Evolutionary conservation across 2,888 invertebrate genomes (phyloP).

Genomic region (Epiblema foenella): DNA sequence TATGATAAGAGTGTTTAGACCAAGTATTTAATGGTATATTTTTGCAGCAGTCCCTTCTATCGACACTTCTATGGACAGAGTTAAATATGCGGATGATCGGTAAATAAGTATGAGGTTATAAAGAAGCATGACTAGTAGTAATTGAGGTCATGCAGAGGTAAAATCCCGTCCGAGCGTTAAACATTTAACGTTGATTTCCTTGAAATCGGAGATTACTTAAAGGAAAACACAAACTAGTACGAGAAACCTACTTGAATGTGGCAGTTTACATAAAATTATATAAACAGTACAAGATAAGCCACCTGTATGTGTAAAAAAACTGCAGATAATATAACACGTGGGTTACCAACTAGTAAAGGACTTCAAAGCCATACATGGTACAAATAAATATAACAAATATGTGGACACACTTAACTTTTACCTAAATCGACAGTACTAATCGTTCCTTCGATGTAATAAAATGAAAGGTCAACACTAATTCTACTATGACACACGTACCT

Average conservation of each 20-base stretch:
- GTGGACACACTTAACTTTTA: neutral
- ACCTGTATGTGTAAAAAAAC: neutral
- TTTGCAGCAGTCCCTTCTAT: neutral
- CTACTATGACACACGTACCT: too few relatives aligned
- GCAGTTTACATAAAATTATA: slow-evolving; percentile 10
- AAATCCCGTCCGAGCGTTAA: neutral
- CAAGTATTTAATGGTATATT: neutral
- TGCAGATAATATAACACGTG: neutral
- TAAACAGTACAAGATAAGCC: neutral
- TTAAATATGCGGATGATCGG: too few relatives aligned
- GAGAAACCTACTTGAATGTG: slow-evolving; percentile 1
- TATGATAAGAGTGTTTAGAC: too few relatives aligned
- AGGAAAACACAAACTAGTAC: slow-evolving; percentile 25
- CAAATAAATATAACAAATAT: too few relatives aligned
- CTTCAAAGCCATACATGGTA: neutral
- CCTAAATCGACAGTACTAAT: neutral
- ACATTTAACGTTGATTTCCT: slow-evolving; percentile 25
- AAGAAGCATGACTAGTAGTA: neutral
- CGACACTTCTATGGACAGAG: too few relatives aligned
- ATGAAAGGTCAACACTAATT: too few relatives aligned
- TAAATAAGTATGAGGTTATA: neutral
- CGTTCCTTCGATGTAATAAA: neutral
- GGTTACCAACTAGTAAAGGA: neutral
- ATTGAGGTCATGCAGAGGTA: neutral
- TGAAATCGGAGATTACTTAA: slow-evolving; percentile 22